phyloP scores from a whole-genome alignment of 1,140 invertebrate genomes.

The Atta colombica region DNA sequence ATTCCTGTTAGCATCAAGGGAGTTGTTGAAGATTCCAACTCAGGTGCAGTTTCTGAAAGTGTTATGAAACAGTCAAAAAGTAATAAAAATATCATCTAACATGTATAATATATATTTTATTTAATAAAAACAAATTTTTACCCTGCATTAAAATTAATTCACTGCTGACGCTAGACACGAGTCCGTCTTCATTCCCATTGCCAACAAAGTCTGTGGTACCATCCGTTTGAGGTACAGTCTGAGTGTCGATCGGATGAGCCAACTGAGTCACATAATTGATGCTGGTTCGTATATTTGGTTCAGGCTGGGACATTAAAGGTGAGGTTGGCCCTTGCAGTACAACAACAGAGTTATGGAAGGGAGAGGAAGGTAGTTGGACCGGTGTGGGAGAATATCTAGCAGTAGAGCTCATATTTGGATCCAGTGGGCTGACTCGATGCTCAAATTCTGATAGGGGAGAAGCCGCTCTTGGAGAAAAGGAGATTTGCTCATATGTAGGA shows the following conservation, averaged over 20 bases:
- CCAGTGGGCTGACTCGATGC: constrained; percentile 87
- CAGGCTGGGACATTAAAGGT: constrained; percentile 81
- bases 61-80: constrained; percentile 26
- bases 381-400: constrained; percentile 88
- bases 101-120: not conserved
- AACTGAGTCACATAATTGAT: constrained; percentile 82
- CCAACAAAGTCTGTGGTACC: constrained; percentile 81
- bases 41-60: constrained; percentile 78
- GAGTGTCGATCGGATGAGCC: constrained; percentile 74
- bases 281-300: constrained; percentile 75
- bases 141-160: constrained; percentile 85
- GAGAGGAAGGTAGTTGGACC: constrained; percentile 83
- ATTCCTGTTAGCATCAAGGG: constrained; percentile 84
- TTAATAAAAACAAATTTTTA: constrained; percentile 60
- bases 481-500: constrained; percentile 83
- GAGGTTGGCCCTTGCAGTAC: constrained; percentile 85
- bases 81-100: not conserved
- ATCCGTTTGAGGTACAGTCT: constrained; percentile 77
- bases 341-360: constrained; percentile 87
- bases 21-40: constrained; percentile 80
- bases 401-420: constrained; percentile 88
- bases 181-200: constrained; percentile 78
- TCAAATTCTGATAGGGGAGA: constrained; percentile 87
- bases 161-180: constrained; percentile 82
- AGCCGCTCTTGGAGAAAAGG: constrained; percentile 83